These are phyloP conservation scores for Ammodytes marinus DNA, from an alignment of 2,113 vertebrate genomes.

Conservation along the genomic window DNA sequence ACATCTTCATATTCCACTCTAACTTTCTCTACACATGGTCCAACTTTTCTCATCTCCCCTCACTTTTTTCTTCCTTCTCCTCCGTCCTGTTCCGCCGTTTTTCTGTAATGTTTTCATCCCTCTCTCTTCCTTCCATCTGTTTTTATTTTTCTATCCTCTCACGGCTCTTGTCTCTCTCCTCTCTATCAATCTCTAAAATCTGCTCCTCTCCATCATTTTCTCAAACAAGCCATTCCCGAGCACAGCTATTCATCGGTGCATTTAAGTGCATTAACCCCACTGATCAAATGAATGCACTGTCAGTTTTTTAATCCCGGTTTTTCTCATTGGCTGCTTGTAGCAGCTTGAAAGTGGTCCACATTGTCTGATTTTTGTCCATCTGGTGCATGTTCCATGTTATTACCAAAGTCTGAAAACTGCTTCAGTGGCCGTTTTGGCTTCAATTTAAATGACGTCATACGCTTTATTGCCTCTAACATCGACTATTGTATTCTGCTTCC, in stretches of 20 bases:
- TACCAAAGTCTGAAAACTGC: slow-evolving; percentile 22
- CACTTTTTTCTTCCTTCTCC: slow-evolving; percentile 3
- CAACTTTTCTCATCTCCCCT: slow-evolving; percentile 29
- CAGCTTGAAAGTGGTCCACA: slow-evolving; percentile 11
- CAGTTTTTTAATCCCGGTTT: slow-evolving; percentile 46
- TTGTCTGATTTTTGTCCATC: slow-evolving; percentile 21
- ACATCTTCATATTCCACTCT: slow-evolving; percentile 23
- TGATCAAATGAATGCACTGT: slow-evolving; percentile 46
- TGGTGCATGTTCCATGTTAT: slow-evolving; percentile 10
- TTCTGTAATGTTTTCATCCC: slow-evolving; percentile 2
- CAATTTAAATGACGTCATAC: slow-evolving; percentile 8
- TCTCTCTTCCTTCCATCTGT: slow-evolving; percentile 40
- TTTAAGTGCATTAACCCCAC: slow-evolving; percentile 47
- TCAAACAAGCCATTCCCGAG: slow-evolving; percentile 32
- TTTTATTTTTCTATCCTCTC: slow-evolving; percentile 24
- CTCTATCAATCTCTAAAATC: slow-evolving; percentile 40
- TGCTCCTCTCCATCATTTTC: slow-evolving; percentile 50
- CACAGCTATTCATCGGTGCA: slow-evolving; percentile 53
- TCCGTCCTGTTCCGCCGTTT: slow-evolving; percentile 8
- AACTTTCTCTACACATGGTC: slow-evolving; percentile 15
- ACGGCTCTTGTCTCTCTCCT: slow-evolving; percentile 11
- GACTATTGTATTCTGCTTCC: slow-evolving; percentile 20
- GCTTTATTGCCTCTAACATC: background rate
- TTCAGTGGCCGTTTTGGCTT: background rate
- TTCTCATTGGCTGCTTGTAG: slow-evolving; percentile 7